Conservation (phyloP, 2,888 invertebrate genomes). For the Galerucella nymphaeae region DNA sequence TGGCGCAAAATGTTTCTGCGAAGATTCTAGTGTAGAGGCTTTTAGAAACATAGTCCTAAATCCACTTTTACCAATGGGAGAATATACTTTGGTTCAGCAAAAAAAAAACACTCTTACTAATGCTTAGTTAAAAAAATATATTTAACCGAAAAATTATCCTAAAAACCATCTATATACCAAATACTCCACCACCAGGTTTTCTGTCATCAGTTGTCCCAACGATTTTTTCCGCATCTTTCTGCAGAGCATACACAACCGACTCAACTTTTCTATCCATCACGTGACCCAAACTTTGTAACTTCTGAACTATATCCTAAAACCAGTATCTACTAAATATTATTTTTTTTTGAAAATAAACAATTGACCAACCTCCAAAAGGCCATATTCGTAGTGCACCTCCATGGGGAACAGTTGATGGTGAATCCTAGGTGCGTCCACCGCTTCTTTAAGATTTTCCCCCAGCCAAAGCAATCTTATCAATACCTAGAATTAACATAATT, state of each 20-base stretch:
- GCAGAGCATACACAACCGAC: slow-evolving; percentile 79
- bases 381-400: slow-evolving; percentile 73
- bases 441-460: slow-evolving; percentile 79
- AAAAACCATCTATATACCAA: slow-evolving; percentile 64
- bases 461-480: slow-evolving; percentile 81
- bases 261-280: slow-evolving; percentile 73
- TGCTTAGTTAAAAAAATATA: too few relatives aligned
- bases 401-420: slow-evolving; percentile 89
- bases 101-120: too few relatives aligned
- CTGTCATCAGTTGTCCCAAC: slow-evolving; percentile 84
- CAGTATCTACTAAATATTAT: background rate
- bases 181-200: slow-evolving; percentile 81
- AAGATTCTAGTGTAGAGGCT: too few relatives aligned
- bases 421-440: slow-evolving; percentile 81
- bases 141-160: too few relatives aligned
- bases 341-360: background rate
- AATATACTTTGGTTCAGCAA: too few relatives aligned
- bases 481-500: slow-evolving; percentile 58
- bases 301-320: slow-evolving; percentile 68
- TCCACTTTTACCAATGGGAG: too few relatives aligned
- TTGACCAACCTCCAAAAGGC: slow-evolving; percentile 39
- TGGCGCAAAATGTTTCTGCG: too few relatives aligned
- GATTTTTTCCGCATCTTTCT: slow-evolving; percentile 71
- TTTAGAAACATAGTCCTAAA: too few relatives aligned
- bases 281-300: slow-evolving; percentile 76